Evolutionary conservation across 2,113 vertebrate genomes (phyloP).

Genomic region (Equus quagga): DNA sequence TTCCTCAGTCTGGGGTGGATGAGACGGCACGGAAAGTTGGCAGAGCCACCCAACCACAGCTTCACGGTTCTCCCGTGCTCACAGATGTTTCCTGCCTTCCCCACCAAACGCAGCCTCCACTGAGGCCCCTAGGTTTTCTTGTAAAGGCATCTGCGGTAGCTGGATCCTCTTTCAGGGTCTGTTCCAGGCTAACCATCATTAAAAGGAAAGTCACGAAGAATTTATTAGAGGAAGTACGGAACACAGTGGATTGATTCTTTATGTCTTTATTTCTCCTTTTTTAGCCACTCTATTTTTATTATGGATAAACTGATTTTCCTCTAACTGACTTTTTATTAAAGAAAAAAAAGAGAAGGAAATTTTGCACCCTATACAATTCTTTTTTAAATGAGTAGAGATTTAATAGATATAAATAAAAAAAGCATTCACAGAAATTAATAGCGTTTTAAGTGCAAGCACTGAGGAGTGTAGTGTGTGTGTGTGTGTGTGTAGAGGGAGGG

Average conservation of each 20-base stretch:
- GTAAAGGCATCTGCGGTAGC: conserved; percentile 31
- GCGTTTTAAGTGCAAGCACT: background rate
- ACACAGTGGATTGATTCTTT: background rate
- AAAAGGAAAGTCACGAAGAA: conserved; percentile 12
- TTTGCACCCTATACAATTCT: background rate
- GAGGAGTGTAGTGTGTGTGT: background rate
- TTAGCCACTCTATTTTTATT: background rate
- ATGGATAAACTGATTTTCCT: background rate
- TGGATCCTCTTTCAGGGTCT: background rate
- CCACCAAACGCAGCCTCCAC: background rate
- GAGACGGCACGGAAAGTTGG: background rate
- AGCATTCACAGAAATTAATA: background rate
- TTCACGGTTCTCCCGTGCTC: background rate
- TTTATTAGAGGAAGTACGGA: conserved; percentile 47
- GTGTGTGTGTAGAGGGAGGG: accelerated
- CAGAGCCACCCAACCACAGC: background rate
- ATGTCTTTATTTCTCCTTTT: background rate
- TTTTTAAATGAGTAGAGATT: background rate
- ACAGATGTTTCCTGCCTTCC: conserved; percentile 76
- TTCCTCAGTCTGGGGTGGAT: background rate
- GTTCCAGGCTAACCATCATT: conserved; percentile 38
- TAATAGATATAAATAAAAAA: background rate
- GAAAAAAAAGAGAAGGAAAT: background rate
- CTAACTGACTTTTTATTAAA: background rate
- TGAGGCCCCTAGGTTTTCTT: conserved; percentile 26